Conservation (phyloP, 1,140 invertebrate genomes). For the Psilanteris sp. region DNA sequence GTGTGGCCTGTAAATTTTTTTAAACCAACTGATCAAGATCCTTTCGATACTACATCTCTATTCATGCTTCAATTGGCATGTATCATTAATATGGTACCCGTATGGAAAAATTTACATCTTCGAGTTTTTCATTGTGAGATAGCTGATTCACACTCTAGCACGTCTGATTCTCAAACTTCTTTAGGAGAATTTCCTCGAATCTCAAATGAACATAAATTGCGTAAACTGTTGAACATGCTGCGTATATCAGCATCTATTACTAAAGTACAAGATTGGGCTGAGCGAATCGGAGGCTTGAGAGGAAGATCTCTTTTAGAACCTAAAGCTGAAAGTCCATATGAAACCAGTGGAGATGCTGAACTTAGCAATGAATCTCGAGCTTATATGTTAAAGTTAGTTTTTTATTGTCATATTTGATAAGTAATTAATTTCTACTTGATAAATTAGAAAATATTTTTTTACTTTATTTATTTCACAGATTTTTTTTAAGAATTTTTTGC, state of each 20-base stretch:
- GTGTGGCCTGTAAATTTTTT: constrained; percentile 98
- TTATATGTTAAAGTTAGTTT: constrained; percentile 76
- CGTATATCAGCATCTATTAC: constrained; percentile 84
- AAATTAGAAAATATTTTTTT: constrained; percentile 1
- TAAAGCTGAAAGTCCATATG: constrained; percentile 69
- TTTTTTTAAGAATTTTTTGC: too few relatives aligned
- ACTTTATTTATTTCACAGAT: not conserved
- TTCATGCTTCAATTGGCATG: constrained; percentile 98
- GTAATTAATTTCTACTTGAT: too few relatives aligned
- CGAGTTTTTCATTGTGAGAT: constrained; percentile 91
- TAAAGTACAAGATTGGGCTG: constrained; percentile 78
- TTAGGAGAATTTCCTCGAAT: constrained; percentile 68
- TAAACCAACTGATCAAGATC: constrained; percentile 86
- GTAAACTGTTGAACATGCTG: constrained; percentile 82
- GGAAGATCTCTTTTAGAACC: constrained; percentile 69
- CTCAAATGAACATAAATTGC: constrained; percentile 80
- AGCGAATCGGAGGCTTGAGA: constrained; percentile 67
- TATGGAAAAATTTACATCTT: constrained; percentile 90
- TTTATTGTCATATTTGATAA: too few relatives aligned
- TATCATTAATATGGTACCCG: constrained; percentile 95
- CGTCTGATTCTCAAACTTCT: constrained; percentile 69
- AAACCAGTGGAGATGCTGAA: constrained; percentile 62
- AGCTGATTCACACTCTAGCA: constrained; percentile 70
- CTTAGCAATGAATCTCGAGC: constrained; percentile 74
- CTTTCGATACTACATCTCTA: constrained; percentile 92